A percentile compares a stretch with the other conserved stretches of the same genome.
Conservation (phyloP, 2,797 vertebrate genomes). For the Ctenochaetus hawaiiensis region DNA sequence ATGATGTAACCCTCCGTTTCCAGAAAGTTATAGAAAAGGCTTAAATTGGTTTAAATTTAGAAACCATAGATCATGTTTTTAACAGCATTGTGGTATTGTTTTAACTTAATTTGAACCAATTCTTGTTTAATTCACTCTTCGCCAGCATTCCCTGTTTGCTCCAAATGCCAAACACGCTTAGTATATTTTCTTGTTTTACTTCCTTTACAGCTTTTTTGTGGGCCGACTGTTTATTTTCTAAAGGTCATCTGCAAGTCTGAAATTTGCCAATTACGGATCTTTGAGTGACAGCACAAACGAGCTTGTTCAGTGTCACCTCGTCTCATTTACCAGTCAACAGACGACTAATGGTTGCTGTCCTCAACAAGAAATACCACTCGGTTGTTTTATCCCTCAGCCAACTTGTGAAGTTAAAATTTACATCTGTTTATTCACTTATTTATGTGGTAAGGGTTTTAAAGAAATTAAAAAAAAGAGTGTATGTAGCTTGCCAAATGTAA, state of each 20-base stretch:
- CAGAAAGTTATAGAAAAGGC: slow-evolving; percentile 27
- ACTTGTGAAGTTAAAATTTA: too few relatives aligned
- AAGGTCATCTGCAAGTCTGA: neutral
- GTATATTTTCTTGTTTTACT: too few relatives aligned
- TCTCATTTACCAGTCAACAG: neutral
- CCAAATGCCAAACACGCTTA: neutral
- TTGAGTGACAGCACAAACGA: neutral
- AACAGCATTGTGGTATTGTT: too few relatives aligned
- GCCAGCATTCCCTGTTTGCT: neutral
- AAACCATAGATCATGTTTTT: neutral
- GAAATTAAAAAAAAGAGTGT: too few relatives aligned
- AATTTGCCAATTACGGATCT: neutral
- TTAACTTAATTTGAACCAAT: neutral
- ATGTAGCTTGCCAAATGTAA: too few relatives aligned
- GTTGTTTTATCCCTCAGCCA: too few relatives aligned
- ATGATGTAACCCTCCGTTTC: slow-evolving; percentile 59
- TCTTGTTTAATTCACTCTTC: neutral
- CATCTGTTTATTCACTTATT: too few relatives aligned
- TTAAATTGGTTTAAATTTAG: slow-evolving; percentile 7
- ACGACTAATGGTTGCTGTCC: too few relatives aligned
- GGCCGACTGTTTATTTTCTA: neutral
- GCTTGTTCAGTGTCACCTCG: neutral
- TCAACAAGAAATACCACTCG: too few relatives aligned
- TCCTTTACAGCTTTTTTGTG: neutral
- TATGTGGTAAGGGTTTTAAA: too few relatives aligned